Base-by-base conservation (phyloP, 2,113 vertebrate species). In the Sitta europaea region DNA sequence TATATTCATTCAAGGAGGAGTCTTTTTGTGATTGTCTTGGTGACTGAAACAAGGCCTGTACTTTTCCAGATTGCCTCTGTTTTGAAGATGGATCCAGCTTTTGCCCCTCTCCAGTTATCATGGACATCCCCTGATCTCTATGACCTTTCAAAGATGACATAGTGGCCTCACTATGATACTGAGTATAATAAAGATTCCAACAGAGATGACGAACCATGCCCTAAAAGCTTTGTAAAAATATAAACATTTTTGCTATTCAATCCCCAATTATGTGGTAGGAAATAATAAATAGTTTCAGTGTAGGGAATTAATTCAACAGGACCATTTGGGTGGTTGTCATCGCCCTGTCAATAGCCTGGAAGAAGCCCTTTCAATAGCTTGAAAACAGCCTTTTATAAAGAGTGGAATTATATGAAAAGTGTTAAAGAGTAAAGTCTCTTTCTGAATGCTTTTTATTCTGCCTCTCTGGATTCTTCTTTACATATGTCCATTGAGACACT, bases 391-490 rank as follows among this genome's bases (percentile, higher is more conserved):
- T 90, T 96, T 97, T 95, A 92, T 88, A 86, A 76, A 57, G 95
- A 92, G 91, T 86, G 59, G 95, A 95, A 93, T 96, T 96, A 93
- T 90, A 86, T 81, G 75, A 63, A 96, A 96, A 95, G 79, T 71
- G 88, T 90, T 94, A 94, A 94, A 95, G 78, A 90, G 67, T 75
- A 82, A 90, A 91, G 84, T 95, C 73, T 51, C 66, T 83, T 79
- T 96, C 84, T 96, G 84, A 97, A 96, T 87, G 78, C 65, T 94
- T 86, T 92, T 95, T 96, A 96, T 95, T 94, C 90, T 90, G 14
- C 74, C 71, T 58, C 78, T 76, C 67, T 83, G 72, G 88, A 67
- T 96, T 93, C 88, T 92, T 94, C 90, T 92, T 94, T 93, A 86
- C 78, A 29, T 88, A 76, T 80, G 72, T 86, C 94, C 92, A 74